Evolutionary conservation across 1,140 invertebrate species (phyloP).

Genomic region (Zaprionus camerounensis): DNA sequence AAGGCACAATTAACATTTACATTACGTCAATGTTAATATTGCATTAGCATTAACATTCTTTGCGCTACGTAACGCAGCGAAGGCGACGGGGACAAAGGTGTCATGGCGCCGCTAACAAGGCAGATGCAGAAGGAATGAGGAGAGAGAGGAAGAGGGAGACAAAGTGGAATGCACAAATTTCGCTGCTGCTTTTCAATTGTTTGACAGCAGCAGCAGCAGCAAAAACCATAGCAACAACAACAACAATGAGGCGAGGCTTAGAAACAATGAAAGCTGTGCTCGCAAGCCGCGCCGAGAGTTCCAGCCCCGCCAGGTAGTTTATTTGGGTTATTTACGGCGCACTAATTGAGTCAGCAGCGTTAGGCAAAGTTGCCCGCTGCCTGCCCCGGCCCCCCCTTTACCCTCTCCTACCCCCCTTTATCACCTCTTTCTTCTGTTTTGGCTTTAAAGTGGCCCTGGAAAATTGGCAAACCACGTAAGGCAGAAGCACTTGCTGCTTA

Average conservation of each 20-base stretch:
- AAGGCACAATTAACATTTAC: neutral
- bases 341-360: constrained; percentile 49
- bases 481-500: neutral
- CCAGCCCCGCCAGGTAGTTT: constrained; percentile 7
- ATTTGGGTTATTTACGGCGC: constrained; percentile 42
- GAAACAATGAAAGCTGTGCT: constrained; percentile 8
- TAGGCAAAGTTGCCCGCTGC: constrained; percentile 8
- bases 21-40: neutral
- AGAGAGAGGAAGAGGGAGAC: neutral
- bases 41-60: neutral
- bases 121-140: too few relatives aligned
- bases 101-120: neutral
- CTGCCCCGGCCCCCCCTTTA: neutral
- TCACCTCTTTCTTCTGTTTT: neutral
- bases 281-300: neutral
- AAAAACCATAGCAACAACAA: neutral
- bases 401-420: too few relatives aligned
- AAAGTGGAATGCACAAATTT: neutral
- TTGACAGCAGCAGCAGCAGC: neutral
- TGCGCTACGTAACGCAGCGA: neutral
- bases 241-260: neutral
- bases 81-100: neutral
- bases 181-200: constrained; percentile 28
- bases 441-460: neutral
- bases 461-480: neutral